Evolutionary conservation across 1,140 invertebrate species (phyloP).

Genomic region (Belonocnema kinseyi): DNA sequence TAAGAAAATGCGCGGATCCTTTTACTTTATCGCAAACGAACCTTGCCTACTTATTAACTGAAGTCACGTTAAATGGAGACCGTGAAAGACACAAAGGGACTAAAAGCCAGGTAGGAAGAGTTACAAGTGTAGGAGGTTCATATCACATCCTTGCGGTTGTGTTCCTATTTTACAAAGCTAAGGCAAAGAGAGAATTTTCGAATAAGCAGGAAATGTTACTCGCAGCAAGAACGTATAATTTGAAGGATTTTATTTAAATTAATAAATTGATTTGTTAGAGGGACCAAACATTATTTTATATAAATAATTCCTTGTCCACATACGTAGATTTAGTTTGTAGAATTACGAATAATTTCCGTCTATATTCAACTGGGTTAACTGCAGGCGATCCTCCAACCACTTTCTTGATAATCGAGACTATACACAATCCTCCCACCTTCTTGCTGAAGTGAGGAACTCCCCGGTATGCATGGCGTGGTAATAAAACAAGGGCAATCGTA

Average conservation of each 20-base stretch:
- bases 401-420: constrained; percentile 10
- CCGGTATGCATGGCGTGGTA: not conserved
- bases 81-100: constrained; percentile 3
- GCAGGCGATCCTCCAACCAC: not conserved
- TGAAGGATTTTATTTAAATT: too few relatives aligned
- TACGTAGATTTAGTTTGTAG: too few relatives aligned
- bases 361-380: not conserved
- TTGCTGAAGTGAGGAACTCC: not conserved
- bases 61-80: constrained; percentile 27
- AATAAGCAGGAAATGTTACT: too few relatives aligned
- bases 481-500: constrained; percentile 9
- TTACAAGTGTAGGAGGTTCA: constrained; percentile 13
- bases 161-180: not conserved
- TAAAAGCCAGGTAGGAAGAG: constrained; percentile 13
- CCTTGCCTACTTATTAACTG: constrained; percentile 28
- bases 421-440: constrained; percentile 5
- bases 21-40: constrained; percentile 21
- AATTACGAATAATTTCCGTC: not conserved
- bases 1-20: constrained; percentile 49
- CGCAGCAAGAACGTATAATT: too few relatives aligned
- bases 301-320: too few relatives aligned
- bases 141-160: too few relatives aligned
- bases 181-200: too few relatives aligned
- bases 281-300: too few relatives aligned
- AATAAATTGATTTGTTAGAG: too few relatives aligned